Conservation (phyloP, 2,797 vertebrate genomes). For the Enteromius argenteus region DNA sequence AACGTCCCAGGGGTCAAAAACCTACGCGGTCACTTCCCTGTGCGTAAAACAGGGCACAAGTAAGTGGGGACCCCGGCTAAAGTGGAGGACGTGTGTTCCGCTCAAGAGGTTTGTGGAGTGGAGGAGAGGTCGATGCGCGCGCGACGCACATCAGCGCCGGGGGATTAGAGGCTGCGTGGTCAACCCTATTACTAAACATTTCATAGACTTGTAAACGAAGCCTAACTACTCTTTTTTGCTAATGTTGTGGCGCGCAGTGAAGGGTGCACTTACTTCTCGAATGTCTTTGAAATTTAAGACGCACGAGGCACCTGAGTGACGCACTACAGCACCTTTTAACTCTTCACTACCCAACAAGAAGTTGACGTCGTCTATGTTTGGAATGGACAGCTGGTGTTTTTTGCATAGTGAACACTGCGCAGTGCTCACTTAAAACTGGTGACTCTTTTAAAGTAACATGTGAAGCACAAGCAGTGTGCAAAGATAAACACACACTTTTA, state of each 20-base stretch:
- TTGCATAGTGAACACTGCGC: constrained; percentile 8
- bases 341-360: constrained; percentile 69
- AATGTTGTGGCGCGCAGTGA: constrained; percentile 71
- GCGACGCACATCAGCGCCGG: constrained; percentile 67
- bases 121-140: constrained; percentile 63
- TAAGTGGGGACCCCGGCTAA: constrained; percentile 4
- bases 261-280: constrained; percentile 63
- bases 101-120: constrained; percentile 49
- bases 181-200: constrained; percentile 75
- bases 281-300: constrained; percentile 70
- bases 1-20: constrained; percentile 25
- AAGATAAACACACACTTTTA: neutral
- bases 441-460: neutral
- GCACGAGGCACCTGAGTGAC: constrained; percentile 87
- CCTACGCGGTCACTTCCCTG: neutral
- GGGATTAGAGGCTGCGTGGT: constrained; percentile 78
- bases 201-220: constrained; percentile 71
- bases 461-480: neutral
- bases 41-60: constrained; percentile 2
- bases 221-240: constrained; percentile 64
- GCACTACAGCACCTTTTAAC: constrained; percentile 87
- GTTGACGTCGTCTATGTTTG: neutral
- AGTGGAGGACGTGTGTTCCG: constrained; percentile 53
- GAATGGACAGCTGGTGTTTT: neutral
- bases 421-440: neutral